Evolutionary conservation across 2,113 vertebrate species (phyloP).

Genomic region (Callopanchax toddi): DNA sequence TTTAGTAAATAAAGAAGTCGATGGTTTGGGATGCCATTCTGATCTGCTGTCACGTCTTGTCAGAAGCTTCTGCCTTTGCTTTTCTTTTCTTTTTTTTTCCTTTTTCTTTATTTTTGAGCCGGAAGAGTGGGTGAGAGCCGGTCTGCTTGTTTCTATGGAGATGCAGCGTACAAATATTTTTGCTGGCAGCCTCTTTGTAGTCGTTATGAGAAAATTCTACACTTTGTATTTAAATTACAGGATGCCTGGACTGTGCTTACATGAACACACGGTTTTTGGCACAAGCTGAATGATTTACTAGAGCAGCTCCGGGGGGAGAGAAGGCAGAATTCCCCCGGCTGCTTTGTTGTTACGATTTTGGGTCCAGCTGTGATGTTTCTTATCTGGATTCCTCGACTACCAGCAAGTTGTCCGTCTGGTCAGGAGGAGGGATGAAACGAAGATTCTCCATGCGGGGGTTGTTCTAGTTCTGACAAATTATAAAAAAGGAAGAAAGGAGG

Average conservation of each 20-base stretch:
- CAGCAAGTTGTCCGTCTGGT: constrained; percentile 36
- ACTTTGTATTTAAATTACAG: constrained; percentile 46
- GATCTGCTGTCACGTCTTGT: constrained; percentile 33
- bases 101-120: constrained; percentile 44
- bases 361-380: constrained; percentile 15
- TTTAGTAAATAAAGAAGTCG: not conserved
- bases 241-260: constrained; percentile 3
- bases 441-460: constrained; percentile 39
- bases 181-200: constrained; percentile 42
- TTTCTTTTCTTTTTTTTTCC: constrained; percentile 12
- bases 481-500: constrained; percentile 14
- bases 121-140: constrained; percentile 46
- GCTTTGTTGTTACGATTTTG: constrained; percentile 17
- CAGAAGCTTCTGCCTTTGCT: constrained; percentile 27
- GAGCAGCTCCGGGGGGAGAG: not conserved
- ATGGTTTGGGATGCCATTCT: not conserved
- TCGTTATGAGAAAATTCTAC: constrained; percentile 23
- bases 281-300: constrained; percentile 36
- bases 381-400: constrained; percentile 15
- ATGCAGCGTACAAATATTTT: constrained; percentile 60
- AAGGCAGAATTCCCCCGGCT: constrained; percentile 18
- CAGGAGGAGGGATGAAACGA: constrained; percentile 37
- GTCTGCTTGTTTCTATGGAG: constrained; percentile 67
- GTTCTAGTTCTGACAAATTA: constrained; percentile 11
- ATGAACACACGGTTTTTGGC: constrained; percentile 31